Percentiles rank a stretch among this genome's conserved stretches.
These are phyloP conservation scores for Tapera naevia DNA, from an alignment of 2,797 vertebrate species.

Conservation along the genomic window DNA sequence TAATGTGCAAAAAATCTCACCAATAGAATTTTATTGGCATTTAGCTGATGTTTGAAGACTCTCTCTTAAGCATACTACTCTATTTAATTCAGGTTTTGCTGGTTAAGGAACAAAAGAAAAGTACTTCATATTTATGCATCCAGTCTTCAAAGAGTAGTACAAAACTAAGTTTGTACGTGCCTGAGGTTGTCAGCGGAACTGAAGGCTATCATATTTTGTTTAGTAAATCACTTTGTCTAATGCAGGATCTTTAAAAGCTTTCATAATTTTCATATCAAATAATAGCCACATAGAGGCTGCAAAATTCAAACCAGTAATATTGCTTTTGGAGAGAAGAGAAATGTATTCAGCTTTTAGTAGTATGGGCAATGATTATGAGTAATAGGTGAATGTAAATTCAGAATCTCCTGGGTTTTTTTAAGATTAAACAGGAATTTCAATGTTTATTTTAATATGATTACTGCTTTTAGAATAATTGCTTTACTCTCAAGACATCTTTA, in stretches of 20 bases:
- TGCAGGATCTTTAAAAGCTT: background rate
- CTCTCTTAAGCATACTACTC: background rate
- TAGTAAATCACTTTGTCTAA: background rate
- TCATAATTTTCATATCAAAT: background rate
- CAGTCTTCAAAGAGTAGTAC: background rate
- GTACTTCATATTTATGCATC: background rate
- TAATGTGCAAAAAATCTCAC: background rate
- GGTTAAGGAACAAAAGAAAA: background rate
- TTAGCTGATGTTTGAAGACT: background rate
- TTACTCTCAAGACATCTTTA: background rate
- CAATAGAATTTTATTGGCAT: background rate
- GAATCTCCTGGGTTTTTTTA: background rate
- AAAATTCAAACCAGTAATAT: background rate
- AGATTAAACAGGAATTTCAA: background rate
- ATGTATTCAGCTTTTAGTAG: background rate
- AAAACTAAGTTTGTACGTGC: background rate
- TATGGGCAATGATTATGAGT: background rate
- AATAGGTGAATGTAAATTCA: background rate
- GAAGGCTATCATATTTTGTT: background rate
- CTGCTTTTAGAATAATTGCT: slow-evolving; percentile 1
- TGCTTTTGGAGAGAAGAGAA: background rate
- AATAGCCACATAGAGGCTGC: background rate
- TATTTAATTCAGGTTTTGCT: background rate
- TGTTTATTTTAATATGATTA: slow-evolving; percentile 30
- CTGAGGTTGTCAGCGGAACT: background rate